These are phyloP conservation scores for Chrysomela aeneicollis DNA, from an alignment of 2,888 invertebrate species.

Conservation along the genomic window DNA sequence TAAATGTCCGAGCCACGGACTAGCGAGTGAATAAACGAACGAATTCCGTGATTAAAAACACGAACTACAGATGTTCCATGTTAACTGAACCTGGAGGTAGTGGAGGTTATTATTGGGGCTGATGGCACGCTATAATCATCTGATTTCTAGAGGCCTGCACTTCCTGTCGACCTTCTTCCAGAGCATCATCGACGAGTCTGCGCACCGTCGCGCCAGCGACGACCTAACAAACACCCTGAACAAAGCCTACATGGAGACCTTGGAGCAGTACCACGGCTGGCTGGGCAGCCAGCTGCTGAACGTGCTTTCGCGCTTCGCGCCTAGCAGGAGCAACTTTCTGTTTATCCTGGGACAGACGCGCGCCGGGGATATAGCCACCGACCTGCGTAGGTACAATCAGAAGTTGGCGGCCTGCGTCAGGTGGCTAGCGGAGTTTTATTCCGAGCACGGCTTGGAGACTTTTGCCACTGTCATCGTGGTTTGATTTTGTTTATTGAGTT, in stretches of 20 bases:
- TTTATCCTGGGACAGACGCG: slow-evolving; percentile 39
- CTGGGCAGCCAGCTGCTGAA: slow-evolving; percentile 76
- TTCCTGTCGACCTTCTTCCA: slow-evolving; percentile 70
- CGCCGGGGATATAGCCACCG: slow-evolving; percentile 49
- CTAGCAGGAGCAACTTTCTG: slow-evolving; percentile 48
- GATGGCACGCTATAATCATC: background rate
- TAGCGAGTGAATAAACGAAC: too few relatives aligned
- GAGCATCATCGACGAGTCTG: slow-evolving; percentile 64
- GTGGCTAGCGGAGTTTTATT: slow-evolving; percentile 69
- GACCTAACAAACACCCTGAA: slow-evolving; percentile 70
- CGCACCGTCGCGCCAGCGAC: slow-evolving; percentile 61
- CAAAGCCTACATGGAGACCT: slow-evolving; percentile 73
- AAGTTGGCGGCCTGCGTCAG: slow-evolving; percentile 68
- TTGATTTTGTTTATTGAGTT: background rate
- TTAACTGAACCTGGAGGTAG: too few relatives aligned
- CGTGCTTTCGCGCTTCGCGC: slow-evolving; percentile 58
- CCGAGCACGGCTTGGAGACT: slow-evolving; percentile 64
- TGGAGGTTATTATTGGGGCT: background rate
- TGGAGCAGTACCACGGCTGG: slow-evolving; percentile 80
- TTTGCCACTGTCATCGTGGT: slow-evolving; percentile 8
- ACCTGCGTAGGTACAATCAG: slow-evolving; percentile 63
- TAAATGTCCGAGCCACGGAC: too few relatives aligned
- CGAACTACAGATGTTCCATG: too few relatives aligned
- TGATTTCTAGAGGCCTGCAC: slow-evolving; percentile 67
- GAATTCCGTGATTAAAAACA: too few relatives aligned